These are phyloP conservation scores for Camponotus floridanus DNA, from an alignment of 1,140 invertebrate genomes.

Conservation along the genomic window DNA sequence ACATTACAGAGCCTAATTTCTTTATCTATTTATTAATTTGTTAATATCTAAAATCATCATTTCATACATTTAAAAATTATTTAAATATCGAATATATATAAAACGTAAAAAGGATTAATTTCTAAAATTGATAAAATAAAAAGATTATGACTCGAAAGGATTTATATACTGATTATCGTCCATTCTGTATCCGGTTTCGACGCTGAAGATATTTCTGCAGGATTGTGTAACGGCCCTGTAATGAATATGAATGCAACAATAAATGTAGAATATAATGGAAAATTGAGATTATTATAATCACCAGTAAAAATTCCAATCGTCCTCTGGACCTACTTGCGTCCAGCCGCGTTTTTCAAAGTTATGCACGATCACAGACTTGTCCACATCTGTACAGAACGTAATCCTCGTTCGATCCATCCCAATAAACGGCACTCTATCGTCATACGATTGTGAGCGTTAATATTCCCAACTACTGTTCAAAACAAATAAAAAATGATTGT, in stretches of 20 bases:
- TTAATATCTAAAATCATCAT: no score
- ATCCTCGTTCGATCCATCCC: slow-evolving; percentile 87
- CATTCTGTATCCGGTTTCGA: slow-evolving; percentile 96
- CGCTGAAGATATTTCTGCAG: slow-evolving; percentile 95
- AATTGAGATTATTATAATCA: slow-evolving; percentile 77
- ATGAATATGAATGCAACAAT: slow-evolving; percentile 33
- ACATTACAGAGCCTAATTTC: no score
- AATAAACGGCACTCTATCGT: slow-evolving; percentile 76
- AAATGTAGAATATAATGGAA: neutral
- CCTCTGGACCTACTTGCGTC: slow-evolving; percentile 95
- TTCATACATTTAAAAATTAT: no score
- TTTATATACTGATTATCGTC: slow-evolving; percentile 93
- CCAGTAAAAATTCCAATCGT: slow-evolving; percentile 99
- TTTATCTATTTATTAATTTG: no score
- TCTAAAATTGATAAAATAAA: no score
- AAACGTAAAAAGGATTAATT: no score
- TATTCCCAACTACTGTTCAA: neutral
- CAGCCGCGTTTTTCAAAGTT: slow-evolving; percentile 98
- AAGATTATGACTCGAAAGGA: slow-evolving; percentile 58
- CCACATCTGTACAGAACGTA: slow-evolving; percentile 96
- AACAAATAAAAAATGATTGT: no score
- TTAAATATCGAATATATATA: no score
- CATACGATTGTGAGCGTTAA: neutral
- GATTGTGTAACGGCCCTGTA: slow-evolving; percentile 94
- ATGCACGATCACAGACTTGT: slow-evolving; percentile 97